These are phyloP conservation scores for Glyptemys insculpta DNA, from an alignment of 2,797 vertebrate species.

Conservation along the genomic window DNA sequence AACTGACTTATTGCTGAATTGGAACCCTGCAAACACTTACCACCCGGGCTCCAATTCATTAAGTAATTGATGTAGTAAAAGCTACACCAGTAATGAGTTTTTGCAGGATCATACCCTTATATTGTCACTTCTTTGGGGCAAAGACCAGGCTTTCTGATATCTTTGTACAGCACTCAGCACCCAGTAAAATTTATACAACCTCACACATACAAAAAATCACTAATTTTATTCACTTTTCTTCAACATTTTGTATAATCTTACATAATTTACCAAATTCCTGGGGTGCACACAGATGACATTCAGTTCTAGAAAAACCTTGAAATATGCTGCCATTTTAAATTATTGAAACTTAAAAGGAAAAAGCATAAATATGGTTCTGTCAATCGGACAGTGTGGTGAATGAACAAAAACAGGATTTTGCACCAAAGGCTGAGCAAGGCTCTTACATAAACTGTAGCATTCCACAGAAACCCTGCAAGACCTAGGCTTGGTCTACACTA, in stretches of 20 bases:
- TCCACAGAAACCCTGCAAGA: conserved; percentile 1
- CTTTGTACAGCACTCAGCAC: neutral
- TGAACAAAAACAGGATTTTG: neutral
- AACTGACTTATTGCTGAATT: neutral
- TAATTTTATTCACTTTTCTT: neutral
- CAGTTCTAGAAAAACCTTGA: neutral
- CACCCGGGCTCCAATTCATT: neutral
- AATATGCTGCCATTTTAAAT: neutral
- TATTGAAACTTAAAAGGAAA: neutral
- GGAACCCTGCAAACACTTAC: neutral
- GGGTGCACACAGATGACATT: neutral
- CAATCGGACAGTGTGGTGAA: neutral
- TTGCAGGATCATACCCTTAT: neutral
- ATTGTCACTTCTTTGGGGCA: neutral
- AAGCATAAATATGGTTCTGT: neutral
- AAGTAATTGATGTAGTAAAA: neutral
- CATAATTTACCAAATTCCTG: neutral
- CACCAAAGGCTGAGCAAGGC: fast-evolving
- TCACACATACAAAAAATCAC: neutral
- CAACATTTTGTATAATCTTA: neutral
- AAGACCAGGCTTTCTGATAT: neutral
- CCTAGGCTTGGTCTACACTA: too few species aligned
- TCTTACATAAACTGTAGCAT: neutral
- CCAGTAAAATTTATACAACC: neutral
- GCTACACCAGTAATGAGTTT: fast-evolving